A percentile compares a stretch with the other conserved stretches of the same genome.
Evolutionary conservation across 2,113 vertebrate species (phyloP).

Genomic region (Poeciliopsis retropinna): DNA sequence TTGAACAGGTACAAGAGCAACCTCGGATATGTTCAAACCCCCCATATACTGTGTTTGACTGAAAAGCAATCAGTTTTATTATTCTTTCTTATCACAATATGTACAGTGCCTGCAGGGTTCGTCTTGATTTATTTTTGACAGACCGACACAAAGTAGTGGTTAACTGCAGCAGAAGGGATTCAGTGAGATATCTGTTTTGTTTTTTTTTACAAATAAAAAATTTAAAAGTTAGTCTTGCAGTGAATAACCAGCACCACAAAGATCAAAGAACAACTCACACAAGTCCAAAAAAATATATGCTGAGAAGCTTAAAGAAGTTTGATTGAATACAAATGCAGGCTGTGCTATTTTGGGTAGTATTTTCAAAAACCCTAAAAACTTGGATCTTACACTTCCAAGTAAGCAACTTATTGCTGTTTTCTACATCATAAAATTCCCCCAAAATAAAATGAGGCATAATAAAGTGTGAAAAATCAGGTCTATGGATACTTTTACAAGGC

Average conservation of each 20-base stretch:
- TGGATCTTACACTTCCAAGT: neutral
- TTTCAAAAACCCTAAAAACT: neutral
- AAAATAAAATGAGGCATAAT: neutral
- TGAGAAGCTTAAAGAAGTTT: neutral
- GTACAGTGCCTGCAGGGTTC: neutral
- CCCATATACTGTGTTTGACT: neutral
- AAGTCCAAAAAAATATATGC: neutral
- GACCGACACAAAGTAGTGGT: neutral
- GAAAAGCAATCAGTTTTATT: neutral
- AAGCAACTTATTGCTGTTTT: neutral
- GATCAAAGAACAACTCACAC: neutral
- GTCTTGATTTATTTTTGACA: neutral
- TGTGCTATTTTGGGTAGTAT: no score
- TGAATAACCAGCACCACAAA: neutral
- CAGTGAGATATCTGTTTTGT: neutral
- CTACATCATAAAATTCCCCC: neutral
- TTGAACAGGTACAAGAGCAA: constrained; percentile 9
- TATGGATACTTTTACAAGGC: neutral
- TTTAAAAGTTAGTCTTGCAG: neutral
- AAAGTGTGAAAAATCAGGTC: no score
- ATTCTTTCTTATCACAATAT: neutral
- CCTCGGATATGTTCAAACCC: constrained; percentile 38
- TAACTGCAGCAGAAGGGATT: neutral
- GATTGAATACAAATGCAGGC: neutral
- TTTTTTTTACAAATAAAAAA: neutral